Percentiles rank a stretch among this genome's conserved stretches.
phyloP scores from a whole-genome alignment of 1,140 invertebrate species.

The Leptoteleia sp. region DNA sequence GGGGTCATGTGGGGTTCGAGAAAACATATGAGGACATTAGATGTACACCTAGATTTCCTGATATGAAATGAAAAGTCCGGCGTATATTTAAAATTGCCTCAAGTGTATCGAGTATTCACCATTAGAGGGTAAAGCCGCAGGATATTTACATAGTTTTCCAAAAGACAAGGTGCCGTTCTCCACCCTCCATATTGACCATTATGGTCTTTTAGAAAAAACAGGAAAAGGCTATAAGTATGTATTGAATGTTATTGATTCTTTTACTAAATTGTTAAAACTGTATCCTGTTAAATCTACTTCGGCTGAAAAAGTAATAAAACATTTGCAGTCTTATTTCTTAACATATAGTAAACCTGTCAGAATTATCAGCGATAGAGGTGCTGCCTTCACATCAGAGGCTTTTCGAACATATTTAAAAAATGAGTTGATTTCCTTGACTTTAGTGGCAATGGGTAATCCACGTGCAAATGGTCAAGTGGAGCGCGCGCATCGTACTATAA shows the following conservation, averaged over 20 bases:
- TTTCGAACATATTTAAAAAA: too few relatives aligned
- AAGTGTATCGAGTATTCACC: not conserved
- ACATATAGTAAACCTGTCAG: too few relatives aligned
- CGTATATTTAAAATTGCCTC: too few relatives aligned
- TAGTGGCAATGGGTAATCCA: not conserved
- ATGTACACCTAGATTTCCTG: not conserved
- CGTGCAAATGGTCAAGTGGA: conserved; percentile 42
- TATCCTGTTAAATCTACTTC: too few relatives aligned
- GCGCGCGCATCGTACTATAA: conserved; percentile 15
- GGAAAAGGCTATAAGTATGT: not conserved
- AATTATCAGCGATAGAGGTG: too few relatives aligned
- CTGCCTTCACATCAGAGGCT: too few relatives aligned
- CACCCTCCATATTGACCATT: not conserved
- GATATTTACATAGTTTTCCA: not conserved
- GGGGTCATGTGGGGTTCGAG: too few relatives aligned
- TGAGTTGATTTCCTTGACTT: too few relatives aligned
- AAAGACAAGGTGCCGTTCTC: not conserved
- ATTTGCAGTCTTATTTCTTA: too few relatives aligned
- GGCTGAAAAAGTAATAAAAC: too few relatives aligned
- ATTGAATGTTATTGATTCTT: not conserved
- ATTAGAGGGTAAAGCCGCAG: not conserved
- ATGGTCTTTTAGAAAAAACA: not conserved
- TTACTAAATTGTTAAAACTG: too few relatives aligned
- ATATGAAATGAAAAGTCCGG: too few relatives aligned
- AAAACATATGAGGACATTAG: not conserved